phyloP scores from a whole-genome alignment of 2,797 vertebrate species.

The Orientallactaga sibirica region DNA sequence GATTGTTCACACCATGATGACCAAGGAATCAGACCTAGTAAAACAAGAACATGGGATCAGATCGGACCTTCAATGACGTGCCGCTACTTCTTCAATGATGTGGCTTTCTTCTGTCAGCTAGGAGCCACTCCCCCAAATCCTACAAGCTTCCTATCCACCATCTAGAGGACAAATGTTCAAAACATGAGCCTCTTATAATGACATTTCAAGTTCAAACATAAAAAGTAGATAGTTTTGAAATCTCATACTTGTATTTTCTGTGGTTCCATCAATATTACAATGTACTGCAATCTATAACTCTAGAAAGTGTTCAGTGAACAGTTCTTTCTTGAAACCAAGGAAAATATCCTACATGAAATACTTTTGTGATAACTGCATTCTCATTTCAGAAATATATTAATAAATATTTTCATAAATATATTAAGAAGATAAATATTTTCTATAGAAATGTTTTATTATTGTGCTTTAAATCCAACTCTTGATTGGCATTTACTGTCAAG shows the following conservation, averaged over 20 bases:
- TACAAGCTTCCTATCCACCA: too few species aligned
- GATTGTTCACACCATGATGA: background rate
- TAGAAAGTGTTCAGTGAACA: slow-evolving; percentile 34
- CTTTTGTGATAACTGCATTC: background rate
- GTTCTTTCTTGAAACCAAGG: slow-evolving; percentile 7
- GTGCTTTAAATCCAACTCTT: background rate
- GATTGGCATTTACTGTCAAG: background rate
- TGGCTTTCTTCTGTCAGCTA: background rate
- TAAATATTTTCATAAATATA: background rate
- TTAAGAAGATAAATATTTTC: background rate
- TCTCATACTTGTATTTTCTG: slow-evolving; percentile 6
- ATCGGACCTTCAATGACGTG: too few species aligned
- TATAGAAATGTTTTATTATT: background rate
- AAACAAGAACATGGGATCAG: too few species aligned
- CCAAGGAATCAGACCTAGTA: background rate
- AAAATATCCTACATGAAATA: background rate
- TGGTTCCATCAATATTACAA: background rate
- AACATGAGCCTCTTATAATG: background rate
- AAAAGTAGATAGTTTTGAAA: slow-evolving; percentile 19
- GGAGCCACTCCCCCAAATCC: background rate
- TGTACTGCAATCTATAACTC: background rate
- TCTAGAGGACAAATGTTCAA: background rate
- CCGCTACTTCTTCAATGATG: too few species aligned
- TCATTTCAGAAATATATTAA: background rate
- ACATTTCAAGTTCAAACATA: background rate